A percentile compares a stretch with the other conserved stretches of the same genome.
Conservation (phyloP, 2,888 invertebrate genomes). For the Scrobipalpa atriplicella region DNA sequence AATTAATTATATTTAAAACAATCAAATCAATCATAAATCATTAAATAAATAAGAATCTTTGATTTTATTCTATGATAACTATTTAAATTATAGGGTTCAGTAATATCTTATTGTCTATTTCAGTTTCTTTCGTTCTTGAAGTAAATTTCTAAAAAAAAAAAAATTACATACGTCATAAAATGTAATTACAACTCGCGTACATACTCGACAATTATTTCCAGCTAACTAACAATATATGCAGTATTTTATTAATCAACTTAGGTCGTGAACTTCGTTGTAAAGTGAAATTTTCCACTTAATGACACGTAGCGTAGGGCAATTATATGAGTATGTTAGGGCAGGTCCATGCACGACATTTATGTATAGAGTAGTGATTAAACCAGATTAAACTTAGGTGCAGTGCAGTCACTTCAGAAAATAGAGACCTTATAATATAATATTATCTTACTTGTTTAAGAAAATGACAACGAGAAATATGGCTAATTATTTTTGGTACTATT, state of each 20-base stretch:
- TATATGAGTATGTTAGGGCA: conserved; percentile 37
- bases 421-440: neutral
- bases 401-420: neutral
- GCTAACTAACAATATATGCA: conserved; percentile 16
- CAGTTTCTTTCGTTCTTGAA: too few species aligned
- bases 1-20: too few species aligned
- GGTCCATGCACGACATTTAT: conserved; percentile 35
- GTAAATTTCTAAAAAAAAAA: neutral
- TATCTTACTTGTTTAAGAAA: too few species aligned
- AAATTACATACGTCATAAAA: neutral
- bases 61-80: too few species aligned
- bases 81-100: too few species aligned
- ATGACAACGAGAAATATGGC: too few species aligned
- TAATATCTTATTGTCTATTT: too few species aligned
- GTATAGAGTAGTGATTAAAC: conserved; percentile 30
- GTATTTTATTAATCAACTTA: conserved; percentile 33
- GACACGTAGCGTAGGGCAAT: conserved; percentile 28
- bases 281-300: conserved; percentile 27
- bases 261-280: conserved; percentile 38
- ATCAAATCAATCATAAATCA: too few species aligned
- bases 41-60: too few species aligned
- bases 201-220: conserved; percentile 9
- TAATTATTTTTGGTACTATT: too few species aligned
- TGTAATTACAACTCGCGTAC: neutral
- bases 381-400: conserved; percentile 10